These are phyloP conservation scores for Leptopilina syphax DNA, from an alignment of 2,888 invertebrate species.

Conservation along the genomic window DNA sequence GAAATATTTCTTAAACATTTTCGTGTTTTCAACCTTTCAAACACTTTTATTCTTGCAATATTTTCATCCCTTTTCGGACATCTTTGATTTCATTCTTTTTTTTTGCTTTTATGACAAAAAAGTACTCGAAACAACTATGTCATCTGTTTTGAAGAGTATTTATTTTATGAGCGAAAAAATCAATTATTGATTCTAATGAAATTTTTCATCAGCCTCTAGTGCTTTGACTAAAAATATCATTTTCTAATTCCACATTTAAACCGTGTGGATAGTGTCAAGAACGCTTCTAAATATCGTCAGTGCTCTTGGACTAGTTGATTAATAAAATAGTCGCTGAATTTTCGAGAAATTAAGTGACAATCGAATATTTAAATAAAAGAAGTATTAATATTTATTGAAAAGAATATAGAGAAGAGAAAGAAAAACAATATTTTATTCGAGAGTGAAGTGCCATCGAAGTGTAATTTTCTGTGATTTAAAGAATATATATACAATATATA, in stretches of 20 bases:
- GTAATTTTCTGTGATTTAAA: slow-evolving; percentile 18
- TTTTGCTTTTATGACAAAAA: not conserved
- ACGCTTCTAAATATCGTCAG: slow-evolving; percentile 1
- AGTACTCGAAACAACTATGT: not conserved
- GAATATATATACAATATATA: too few relatives aligned
- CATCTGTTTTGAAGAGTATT: not conserved
- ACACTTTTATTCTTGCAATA: not conserved
- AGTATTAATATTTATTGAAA: not conserved
- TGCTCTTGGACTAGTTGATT: slow-evolving; percentile 12
- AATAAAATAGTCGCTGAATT: not conserved
- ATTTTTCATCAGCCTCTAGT: not conserved
- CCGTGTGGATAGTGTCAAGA: not conserved
- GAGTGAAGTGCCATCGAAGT: slow-evolving; percentile 7
- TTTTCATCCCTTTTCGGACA: slow-evolving; percentile 22
- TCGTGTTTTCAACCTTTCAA: not conserved
- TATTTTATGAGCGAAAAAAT: not conserved
- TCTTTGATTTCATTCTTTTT: slow-evolving; percentile 14
- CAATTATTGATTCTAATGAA: not conserved
- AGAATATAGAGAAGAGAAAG: not conserved
- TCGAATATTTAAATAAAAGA: not conserved
- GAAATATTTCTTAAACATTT: too few relatives aligned
- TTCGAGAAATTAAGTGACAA: not conserved
- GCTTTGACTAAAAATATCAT: slow-evolving; percentile 19
- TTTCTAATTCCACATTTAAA: not conserved
- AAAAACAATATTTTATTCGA: not conserved